Evolutionary conservation across 30 jellyfish, hydroid and myxozoan species (phyloP), one percentile per base, ranked within the genome.

Genomic region (Aurelia sp.): DNA sequence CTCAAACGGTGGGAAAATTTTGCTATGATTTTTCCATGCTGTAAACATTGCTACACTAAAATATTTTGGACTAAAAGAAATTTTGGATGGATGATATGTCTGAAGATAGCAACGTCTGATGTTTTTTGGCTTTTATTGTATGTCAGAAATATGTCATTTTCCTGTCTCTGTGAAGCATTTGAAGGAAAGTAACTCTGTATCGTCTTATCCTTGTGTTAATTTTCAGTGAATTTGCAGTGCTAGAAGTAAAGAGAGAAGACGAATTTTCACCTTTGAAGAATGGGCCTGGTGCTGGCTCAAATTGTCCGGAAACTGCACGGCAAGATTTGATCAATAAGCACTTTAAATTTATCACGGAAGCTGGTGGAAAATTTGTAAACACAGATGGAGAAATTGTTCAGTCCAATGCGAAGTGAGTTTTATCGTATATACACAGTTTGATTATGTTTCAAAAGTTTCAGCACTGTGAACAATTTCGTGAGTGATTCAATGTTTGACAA

Each of bases 181-280:
- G 8, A 44, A 44, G 55, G 16, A 9, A 44, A 2, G 9, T 8
- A 44, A 44, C 9, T 44, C 55, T 44, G 8, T 44, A 9, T 7
- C 55, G 3, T 44, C 10, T 44, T 44, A 2, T 44, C 0, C 9
- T 8, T 44, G 13, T 44, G 13, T 44, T 44, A 44, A 44, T 9
- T 44, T 44, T 44, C 80, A 96, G 99, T 21, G 87, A 90, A 19
- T 96, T 96, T 81, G 98, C 97, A 4, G 97, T 96, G n/a, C 53
- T 96, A 50, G 98, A 90, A 76, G 98, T 90, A 4, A 78, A 55
- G 20, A 82, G 99, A 17, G 92, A 83, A 57, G 97, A 96, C 40
- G 99, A 96, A 70, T 96, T 96, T 64, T 96, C 99, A 10, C 99
- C 99, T 18, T 86, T 96, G 72, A 96, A 96, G 68, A 96, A 96